phyloP scores from a whole-genome alignment of 2,888 invertebrate genomes.

The Arrhopalites spinosus region DNA sequence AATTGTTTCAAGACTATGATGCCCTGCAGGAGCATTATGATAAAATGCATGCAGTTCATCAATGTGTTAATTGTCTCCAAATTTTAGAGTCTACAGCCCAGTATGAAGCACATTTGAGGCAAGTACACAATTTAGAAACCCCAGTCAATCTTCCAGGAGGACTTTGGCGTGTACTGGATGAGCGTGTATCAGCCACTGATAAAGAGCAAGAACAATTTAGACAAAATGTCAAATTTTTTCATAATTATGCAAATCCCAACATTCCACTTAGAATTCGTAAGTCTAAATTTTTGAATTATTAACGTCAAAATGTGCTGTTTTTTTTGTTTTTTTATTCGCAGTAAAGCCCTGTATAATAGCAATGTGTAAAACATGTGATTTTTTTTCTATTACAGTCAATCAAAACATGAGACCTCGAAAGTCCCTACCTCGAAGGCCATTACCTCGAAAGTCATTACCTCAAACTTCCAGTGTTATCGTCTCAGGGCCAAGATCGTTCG shows the following conservation, averaged over 20 bases:
- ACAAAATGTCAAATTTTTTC: conserved; percentile 21
- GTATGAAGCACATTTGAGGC: conserved; percentile 28
- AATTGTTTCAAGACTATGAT: conserved; percentile 39
- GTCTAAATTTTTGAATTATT: not conserved
- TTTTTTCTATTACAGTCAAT: not conserved
- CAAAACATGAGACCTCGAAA: not conserved
- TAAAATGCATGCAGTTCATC: conserved; percentile 24
- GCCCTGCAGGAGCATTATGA: conserved; percentile 30
- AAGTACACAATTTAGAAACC: conserved; percentile 18
- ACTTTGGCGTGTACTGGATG: conserved; percentile 26
- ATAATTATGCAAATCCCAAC: conserved; percentile 15
- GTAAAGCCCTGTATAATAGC: no score
- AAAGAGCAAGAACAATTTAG: conserved; percentile 1
- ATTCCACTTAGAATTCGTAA: not conserved
- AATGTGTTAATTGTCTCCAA: conserved; percentile 26
- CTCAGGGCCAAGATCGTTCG: not conserved
- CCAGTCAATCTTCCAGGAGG: conserved; percentile 32
- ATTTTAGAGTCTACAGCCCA: conserved; percentile 12
- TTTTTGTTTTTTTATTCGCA: no score
- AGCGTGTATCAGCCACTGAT: not conserved
- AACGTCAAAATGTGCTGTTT: no score
- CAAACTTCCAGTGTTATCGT: not conserved
- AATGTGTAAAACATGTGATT: not conserved
- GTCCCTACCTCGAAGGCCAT: not conserved
- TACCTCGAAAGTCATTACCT: not conserved